Evolutionary conservation across 2,113 vertebrate genomes (phyloP), one percentile per base, ranked within the genome.

Genomic region (Hemicordylus capensis): DNA sequence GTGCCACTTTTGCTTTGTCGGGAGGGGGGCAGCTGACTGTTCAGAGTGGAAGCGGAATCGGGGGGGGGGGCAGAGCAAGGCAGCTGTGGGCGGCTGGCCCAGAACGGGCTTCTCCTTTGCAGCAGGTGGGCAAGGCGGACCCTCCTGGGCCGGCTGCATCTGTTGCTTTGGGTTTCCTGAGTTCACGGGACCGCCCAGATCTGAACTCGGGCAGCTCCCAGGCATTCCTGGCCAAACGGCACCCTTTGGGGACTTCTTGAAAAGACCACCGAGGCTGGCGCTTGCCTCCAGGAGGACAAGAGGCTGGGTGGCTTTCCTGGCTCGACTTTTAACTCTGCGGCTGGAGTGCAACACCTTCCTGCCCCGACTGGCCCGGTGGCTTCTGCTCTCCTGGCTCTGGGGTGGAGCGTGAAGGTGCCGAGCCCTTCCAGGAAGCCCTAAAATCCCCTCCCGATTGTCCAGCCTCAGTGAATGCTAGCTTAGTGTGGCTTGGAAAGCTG

Each of bases 111-210:
- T 80, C 22, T 37, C 11, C 4, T 17, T 34, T 34, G 0, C 1
- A 46, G 80, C 85, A 93, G 86, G 91, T 92, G 82, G 90, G 84
- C 93, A 91, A 87, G 88, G 44, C 72, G 26, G 67, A 54, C 69
- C 61, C 69, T 92, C 90, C 82, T 75, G 26, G 84, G 92, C 90
- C 91, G 64, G 78, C 12, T 14, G 12, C 6, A 24, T 94, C 93
- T 85, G 85, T 85, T 83, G 87, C 88, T 86, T 89, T 90, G 90
- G 48, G 93, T 95, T 94, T 89, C 85, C 58, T 81, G 77, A 85
- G 83, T 82, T 96, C 90, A 10, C 11, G 44, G 12, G 80, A 39
- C 81, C 73, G 48, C 0, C 0, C 61, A 46, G 83, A 79, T 54
- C 51, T 0, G 0, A 14, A 5, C 75, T 83, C 67, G 59, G 31